Evolutionary conservation across 2,113 vertebrate genomes (phyloP), one percentile per base, ranked within the genome.

Genomic region (Physeter macrocephalus): DNA sequence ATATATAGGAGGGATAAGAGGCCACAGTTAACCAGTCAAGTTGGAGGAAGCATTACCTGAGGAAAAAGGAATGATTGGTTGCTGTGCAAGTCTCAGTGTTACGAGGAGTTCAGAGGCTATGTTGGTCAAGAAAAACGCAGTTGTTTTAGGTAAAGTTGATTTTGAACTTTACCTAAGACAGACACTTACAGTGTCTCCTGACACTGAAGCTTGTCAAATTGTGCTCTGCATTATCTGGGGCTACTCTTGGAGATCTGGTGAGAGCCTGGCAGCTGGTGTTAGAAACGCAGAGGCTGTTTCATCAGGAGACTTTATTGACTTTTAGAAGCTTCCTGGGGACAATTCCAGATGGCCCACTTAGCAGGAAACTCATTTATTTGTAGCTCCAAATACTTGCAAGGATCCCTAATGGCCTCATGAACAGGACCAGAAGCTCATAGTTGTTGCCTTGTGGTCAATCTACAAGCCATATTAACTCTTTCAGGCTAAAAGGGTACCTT

Each of bases 301-400:
- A 92, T 96, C 64, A 43, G 46, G 85, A 88, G 36, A 87, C 82
- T 90, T 75, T 67, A 82, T 11, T 90, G 80, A 95, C 59, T 88
- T 97, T 88, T 67, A 81, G 92, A 78, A 82, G 86, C 77, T 95
- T 98, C 82, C 89, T 97, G 57, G 78, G 64, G 71, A 81, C 62
- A 94, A 83, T 86, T 93, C 94, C 92, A 96, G 95, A 96, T 96
- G 97, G 84, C 72, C 88, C 17, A 41, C 81, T 91, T 96, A 90
- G 96, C 66, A 88, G 59, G 71, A 96, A 95, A 46, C 66, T 81
- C 86, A 90, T 94, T 95, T 97, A 80, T 80, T 66, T 94, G 77
- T 82, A 81, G 8, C 49, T 77, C 36, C 72, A 86, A 94, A 95
- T 54, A 93, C 67, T 95, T 92, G 39, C 77, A 62, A 66, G 94